phyloP scores from a whole-genome alignment of 2,888 invertebrate genomes.

The Anthoptus insignis region DNA sequence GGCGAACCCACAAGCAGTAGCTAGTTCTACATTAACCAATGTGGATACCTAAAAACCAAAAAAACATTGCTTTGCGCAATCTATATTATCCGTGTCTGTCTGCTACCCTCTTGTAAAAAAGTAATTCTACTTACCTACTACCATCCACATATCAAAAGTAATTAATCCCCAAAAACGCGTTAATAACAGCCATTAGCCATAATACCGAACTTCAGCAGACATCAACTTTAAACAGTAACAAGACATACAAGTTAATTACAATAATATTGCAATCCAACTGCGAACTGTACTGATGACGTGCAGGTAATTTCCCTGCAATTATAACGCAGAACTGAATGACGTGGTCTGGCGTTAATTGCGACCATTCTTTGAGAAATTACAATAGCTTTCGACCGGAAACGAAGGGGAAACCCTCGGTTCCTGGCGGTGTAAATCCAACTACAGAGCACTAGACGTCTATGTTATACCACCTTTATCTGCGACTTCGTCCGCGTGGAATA shows the following conservation, averaged over 20 bases:
- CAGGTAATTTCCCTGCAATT: slow-evolving; percentile 20
- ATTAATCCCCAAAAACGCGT: background rate
- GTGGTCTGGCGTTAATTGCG: slow-evolving; percentile 11
- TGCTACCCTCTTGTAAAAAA: too few relatives aligned
- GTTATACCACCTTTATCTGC: too few relatives aligned
- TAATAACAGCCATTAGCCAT: background rate
- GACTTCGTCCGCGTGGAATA: too few relatives aligned
- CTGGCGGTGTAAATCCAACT: too few relatives aligned
- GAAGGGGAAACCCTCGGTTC: slow-evolving; percentile 3
- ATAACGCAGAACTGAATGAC: slow-evolving; percentile 13
- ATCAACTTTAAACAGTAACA: background rate
- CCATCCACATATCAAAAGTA: background rate
- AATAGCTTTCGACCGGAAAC: slow-evolving; percentile 7
- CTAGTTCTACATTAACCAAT: too few relatives aligned
- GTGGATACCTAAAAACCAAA: too few relatives aligned
- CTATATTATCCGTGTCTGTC: too few relatives aligned
- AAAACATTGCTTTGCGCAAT: too few relatives aligned
- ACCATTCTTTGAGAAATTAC: slow-evolving; percentile 11
- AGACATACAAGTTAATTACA: background rate
- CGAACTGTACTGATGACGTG: slow-evolving; percentile 11
- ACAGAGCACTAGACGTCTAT: too few relatives aligned
- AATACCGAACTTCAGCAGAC: background rate
- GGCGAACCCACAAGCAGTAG: too few relatives aligned
- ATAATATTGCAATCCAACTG: slow-evolving; percentile 22
- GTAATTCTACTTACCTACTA: too few relatives aligned